Evolutionary conservation across 2,113 vertebrate genomes (phyloP).

Genomic region (Cryptotis parvus): DNA sequence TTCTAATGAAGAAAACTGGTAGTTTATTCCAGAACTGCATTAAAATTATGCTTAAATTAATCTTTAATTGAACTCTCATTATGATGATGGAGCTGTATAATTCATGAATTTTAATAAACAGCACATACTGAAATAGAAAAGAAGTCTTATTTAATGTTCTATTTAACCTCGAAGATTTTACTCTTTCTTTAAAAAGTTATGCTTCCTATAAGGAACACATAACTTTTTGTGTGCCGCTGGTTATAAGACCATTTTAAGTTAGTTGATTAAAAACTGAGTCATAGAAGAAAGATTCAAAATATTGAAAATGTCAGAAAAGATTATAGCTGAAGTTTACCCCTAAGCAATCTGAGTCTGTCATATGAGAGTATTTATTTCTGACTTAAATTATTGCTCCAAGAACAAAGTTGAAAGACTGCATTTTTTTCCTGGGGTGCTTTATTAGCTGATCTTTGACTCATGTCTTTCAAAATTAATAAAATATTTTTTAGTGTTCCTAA

Average conservation of each 20-base stretch:
- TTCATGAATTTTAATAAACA: slow-evolving; percentile 34
- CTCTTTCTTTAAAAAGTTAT: background rate
- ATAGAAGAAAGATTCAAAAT: background rate
- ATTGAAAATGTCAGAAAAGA: slow-evolving; percentile 27
- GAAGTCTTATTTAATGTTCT: slow-evolving; percentile 14
- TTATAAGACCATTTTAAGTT: slow-evolving; percentile 14
- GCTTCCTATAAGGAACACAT: slow-evolving; percentile 2
- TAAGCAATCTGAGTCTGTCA: background rate
- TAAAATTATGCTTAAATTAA: slow-evolving; percentile 55
- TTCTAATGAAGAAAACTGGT: background rate
- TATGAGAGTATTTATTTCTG: slow-evolving; percentile 34
- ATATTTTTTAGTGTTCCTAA: slow-evolving; percentile 9
- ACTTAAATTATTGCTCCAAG: slow-evolving; percentile 26
- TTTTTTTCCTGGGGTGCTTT: background rate
- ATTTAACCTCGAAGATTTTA: slow-evolving; percentile 47
- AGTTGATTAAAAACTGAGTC: slow-evolving; percentile 52
- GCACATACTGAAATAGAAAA: background rate
- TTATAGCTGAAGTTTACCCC: background rate
- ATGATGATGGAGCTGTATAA: background rate
- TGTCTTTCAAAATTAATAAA: slow-evolving; percentile 45
- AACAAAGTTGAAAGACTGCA: background rate
- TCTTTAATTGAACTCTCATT: background rate
- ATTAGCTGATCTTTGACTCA: slow-evolving; percentile 20
- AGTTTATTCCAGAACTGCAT: slow-evolving; percentile 10
- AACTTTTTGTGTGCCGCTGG: background rate